Base-by-base conservation (phyloP, 2,888 invertebrate genomes). In the Scrobipalpa costella region DNA sequence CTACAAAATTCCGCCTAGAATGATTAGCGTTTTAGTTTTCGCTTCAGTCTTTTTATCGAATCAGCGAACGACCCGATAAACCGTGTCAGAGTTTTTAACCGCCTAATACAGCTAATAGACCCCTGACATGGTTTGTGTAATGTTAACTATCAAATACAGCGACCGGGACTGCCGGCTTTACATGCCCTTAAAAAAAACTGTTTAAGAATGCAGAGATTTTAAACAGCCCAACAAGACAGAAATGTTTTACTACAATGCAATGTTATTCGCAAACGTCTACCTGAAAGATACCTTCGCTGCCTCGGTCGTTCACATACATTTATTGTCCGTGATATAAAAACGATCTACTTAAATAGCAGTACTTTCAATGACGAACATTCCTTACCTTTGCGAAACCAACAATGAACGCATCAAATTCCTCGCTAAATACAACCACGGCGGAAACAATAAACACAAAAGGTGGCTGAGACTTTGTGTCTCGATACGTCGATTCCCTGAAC, bases 331-430 rank as follows among this genome's bases (percentile, higher is more conserved):
- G 34, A 55, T 60, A 58, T 50, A 58, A 57, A 57, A 13, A 13
- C 57, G 36, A 57, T 58, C 38, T 8, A 58, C 36, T 19, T n/a
- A 40, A 58, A 55, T 34, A 34, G 33, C 34, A 33, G 9, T 15
- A 34, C 57, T 1, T 38, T 57, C 47, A 13, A 9, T 61, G 49
- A 64, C 27, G 62, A 58, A 33, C 50, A 52, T n/a, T 52, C 17
- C 38, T 58, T 61, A 62, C 64, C 62, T 62, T 62, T 58, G 19
- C 8, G 21, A 59, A 40, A 40, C n/a, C 50, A 50, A 62, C 62
- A 62, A 59, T 62, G 64, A 62, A 5, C 52, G 57, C 57, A 57
- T 55, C 61, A 34, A 61, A 64, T 61, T 61, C 64, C 47, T 62
- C 38, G 50, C 50, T 58, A 58, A 58, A 59, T 58, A 27, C 34